Conservation (phyloP, 2,888 invertebrate genomes). For the Bombylius major region DNA sequence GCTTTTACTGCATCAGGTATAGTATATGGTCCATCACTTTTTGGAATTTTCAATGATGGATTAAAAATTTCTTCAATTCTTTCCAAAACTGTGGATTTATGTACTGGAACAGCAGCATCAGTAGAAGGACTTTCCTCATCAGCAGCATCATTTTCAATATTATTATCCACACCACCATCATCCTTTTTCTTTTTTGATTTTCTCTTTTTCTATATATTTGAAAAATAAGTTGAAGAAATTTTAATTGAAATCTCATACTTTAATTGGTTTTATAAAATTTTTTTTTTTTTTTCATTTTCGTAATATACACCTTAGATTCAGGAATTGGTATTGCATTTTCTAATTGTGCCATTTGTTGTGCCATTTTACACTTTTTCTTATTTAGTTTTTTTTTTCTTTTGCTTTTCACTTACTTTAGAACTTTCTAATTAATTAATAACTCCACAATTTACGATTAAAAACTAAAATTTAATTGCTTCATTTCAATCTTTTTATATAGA, state of each 20-base stretch:
- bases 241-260: too few relatives aligned
- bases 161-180: background rate
- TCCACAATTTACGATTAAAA: background rate
- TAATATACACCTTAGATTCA: too few relatives aligned
- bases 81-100: slow-evolving; percentile 30
- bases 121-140: background rate
- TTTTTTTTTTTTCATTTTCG: too few relatives aligned
- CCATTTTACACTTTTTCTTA: background rate
- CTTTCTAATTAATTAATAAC: too few relatives aligned
- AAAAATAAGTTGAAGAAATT: too few relatives aligned
- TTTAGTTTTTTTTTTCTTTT: background rate
- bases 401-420: too few relatives aligned
- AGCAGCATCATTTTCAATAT: background rate
- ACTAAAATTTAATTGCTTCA: background rate
- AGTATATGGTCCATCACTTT: slow-evolving; percentile 27
- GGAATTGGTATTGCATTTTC: background rate
- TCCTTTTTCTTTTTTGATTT: background rate
- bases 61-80: slow-evolving; percentile 35
- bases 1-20: slow-evolving; percentile 29
- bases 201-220: background rate
- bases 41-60: slow-evolving; percentile 31
- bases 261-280: too few relatives aligned
- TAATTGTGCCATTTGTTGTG: background rate
- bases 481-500: background rate
- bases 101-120: slow-evolving; percentile 10